These are phyloP conservation scores for Diorhabda sublineata DNA, from an alignment of 1,140 invertebrate genomes.

Conservation along the genomic window DNA sequence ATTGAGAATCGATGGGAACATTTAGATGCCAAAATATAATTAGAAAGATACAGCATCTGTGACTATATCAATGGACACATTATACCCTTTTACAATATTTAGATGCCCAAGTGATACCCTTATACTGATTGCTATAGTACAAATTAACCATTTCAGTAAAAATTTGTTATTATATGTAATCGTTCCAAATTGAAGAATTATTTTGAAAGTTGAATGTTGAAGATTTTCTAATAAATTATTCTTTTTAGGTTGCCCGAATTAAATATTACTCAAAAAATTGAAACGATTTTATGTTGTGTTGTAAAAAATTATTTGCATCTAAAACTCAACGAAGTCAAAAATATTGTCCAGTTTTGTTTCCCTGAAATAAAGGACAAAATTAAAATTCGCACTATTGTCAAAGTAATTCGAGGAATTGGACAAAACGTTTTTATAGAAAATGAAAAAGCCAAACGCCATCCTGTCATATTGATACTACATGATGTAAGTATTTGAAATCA, in stretches of 20 bases:
- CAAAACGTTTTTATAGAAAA: conserved; percentile 15
- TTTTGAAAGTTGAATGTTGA: too few species aligned
- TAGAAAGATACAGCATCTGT: too few species aligned
- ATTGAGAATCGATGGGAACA: too few species aligned
- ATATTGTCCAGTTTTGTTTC: conserved; percentile 29
- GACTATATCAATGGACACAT: too few species aligned
- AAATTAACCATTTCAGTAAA: too few species aligned
- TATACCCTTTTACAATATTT: too few species aligned
- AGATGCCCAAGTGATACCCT: too few species aligned
- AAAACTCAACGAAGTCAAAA: conserved; percentile 28
- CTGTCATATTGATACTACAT: conserved; percentile 61
- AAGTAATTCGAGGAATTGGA: conserved; percentile 19
- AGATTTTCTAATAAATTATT: background rate
- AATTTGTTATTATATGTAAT: too few species aligned
- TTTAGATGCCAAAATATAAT: too few species aligned
- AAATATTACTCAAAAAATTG: conserved; percentile 17
- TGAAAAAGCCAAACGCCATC: conserved; percentile 42
- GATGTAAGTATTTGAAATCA: conserved; percentile 50
- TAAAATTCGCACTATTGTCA: conserved; percentile 18
- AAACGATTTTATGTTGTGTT: conserved; percentile 25
- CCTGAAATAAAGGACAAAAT: conserved; percentile 22
- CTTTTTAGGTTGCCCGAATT: conserved; percentile 2
- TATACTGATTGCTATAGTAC: too few species aligned
- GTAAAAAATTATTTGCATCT: conserved; percentile 24
- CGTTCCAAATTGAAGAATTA: too few species aligned